Evolutionary conservation across 2,888 invertebrate genomes (phyloP).

Genomic region (Hirudinaria manillensis): DNA sequence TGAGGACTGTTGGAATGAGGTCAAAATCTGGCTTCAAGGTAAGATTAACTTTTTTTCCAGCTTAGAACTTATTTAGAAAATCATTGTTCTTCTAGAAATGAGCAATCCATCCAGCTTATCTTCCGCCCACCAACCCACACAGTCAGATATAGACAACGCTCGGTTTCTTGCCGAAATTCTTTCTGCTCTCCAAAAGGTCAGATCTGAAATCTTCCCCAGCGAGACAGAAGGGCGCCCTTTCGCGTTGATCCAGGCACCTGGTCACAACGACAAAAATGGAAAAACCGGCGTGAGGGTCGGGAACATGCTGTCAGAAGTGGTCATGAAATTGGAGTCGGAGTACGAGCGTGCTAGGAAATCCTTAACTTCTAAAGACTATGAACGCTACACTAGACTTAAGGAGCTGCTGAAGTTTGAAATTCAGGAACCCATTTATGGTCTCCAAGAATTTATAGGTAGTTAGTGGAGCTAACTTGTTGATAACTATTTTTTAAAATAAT

Average conservation of each 20-base stretch:
- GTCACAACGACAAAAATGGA: not conserved
- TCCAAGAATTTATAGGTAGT: not conserved
- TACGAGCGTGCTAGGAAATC: constrained; percentile 28
- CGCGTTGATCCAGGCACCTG: not conserved
- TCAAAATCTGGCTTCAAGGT: constrained; percentile 29
- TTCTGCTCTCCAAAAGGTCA: constrained; percentile 23
- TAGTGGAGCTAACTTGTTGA: not conserved
- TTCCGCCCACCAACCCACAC: constrained; percentile 12
- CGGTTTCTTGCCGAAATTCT: constrained; percentile 26
- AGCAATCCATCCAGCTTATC: constrained; percentile 12
- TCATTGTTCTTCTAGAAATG: constrained; percentile 14
- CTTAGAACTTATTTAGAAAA: not conserved
- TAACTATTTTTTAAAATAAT: too few species aligned
- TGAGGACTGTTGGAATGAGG: constrained; percentile 26
- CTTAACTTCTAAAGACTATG: constrained; percentile 22
- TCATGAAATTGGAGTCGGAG: constrained; percentile 22
- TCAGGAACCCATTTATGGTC: constrained; percentile 28
- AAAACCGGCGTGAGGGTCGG: constrained; percentile 8
- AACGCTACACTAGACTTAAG: constrained; percentile 26
- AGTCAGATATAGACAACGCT: constrained; percentile 23
- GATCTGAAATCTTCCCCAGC: constrained; percentile 13
- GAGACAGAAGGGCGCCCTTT: not conserved
- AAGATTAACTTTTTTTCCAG: not conserved
- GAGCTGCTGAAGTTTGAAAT: constrained; percentile 19
- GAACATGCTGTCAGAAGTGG: constrained; percentile 22